A percentile compares a stretch with the other conserved stretches of the same genome.
These are phyloP conservation scores for Channa argus DNA, from an alignment of 2,113 vertebrate species.

Conservation along the genomic window DNA sequence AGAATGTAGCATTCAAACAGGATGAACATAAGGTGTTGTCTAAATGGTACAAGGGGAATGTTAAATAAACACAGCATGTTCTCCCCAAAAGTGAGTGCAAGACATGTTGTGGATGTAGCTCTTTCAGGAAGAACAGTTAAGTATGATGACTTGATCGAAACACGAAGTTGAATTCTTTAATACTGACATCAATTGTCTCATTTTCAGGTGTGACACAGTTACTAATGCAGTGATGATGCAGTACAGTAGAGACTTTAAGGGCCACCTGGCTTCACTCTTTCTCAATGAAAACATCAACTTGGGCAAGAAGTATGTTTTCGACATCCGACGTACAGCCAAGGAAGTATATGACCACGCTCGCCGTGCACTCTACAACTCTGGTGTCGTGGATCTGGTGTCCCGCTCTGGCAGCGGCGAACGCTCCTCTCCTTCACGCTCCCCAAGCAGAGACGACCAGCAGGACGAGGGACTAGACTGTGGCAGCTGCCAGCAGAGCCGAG, in stretches of 20 bases:
- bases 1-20: background rate
- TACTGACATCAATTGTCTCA: background rate
- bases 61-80: background rate
- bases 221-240: constrained; percentile 99
- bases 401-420: constrained; percentile 80
- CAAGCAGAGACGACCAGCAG: constrained; percentile 75
- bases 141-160: too few relatives aligned
- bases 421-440: constrained; percentile 86
- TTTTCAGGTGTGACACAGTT: constrained; percentile 93
- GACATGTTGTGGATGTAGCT: too few relatives aligned
- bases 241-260: constrained; percentile 97
- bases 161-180: too few relatives aligned
- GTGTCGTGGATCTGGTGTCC: constrained; percentile 89
- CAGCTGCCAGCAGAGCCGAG: constrained; percentile 91
- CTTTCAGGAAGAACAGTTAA: too few relatives aligned
- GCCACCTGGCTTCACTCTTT: constrained; percentile 96
- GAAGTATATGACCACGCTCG: constrained; percentile 97
- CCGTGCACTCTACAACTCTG: constrained; percentile 94
- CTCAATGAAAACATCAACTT: constrained; percentile 98
- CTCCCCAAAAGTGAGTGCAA: too few relatives aligned
- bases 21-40: background rate
- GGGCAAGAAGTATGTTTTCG: constrained; percentile 98
- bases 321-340: constrained; percentile 96
- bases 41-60: background rate
- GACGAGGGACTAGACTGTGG: constrained; percentile 86